Evolutionary conservation across 2,888 invertebrate species (phyloP), one percentile per base, ranked within the genome.

Genomic region (Nysson spinosus): DNA sequence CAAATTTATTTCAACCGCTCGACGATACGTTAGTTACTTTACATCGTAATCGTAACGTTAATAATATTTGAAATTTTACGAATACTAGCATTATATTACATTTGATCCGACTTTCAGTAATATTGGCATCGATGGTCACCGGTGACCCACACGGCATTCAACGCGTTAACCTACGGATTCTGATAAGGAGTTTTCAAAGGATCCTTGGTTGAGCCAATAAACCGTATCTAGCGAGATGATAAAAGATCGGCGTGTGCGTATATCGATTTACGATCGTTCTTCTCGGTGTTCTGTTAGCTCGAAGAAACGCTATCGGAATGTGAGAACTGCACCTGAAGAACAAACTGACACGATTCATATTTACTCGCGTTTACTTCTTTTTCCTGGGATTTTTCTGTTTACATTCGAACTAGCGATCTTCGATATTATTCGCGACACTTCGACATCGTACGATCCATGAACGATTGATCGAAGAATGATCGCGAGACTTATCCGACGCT

Each of bases 321-420:
- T 79, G 80, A 78, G 78, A 79, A 78, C 72, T 73, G 64, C 73
- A 78, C 76, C 77, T 77, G 75, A 75, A 77, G 68, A 68, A 76
- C 66, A 77, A 80, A 80, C 67, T 50, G 44, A 62, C 24, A 14
- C 37, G 26, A n/a, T 37, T 19, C 32, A 24, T 69, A 39, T 62
- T 65, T 60, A 37, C 46, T 39, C 60, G 42, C 22, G 51, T 56
- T 63, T 64, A 49, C 56, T 67, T 34, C 37, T 30, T 39, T 34
- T 14, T 11, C 4, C 4, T 30, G 28, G 14, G 14, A 19, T 43
- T 40, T 34, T 46, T 34, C 34, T 40, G 17, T 19, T n/a, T 11
- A 17, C 34, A 58, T 46, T 28, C 28, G 7, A 58, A 32, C 65
- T 67, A n/a, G n/a, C 65, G 43, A 66, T 28, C 57, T 58, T 14